Evolutionary conservation across 2,797 vertebrate species (phyloP).

Genomic region (Chloroceryle amazona): DNA sequence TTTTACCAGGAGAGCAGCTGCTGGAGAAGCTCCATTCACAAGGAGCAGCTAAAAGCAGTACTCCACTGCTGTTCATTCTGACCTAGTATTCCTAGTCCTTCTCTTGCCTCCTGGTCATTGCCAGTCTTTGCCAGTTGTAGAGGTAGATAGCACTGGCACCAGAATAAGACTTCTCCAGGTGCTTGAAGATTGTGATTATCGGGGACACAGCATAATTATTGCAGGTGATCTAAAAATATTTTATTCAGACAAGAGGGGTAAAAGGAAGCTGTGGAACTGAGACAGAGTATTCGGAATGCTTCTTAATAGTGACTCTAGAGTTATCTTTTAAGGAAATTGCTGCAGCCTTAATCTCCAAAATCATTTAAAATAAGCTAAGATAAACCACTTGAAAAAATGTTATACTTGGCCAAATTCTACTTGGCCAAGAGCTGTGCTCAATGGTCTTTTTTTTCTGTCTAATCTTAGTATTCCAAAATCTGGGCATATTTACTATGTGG

Average conservation of each 20-base stretch:
- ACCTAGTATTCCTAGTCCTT: not conserved
- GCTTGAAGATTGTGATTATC: not conserved
- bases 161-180: not conserved
- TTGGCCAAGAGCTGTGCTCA: not conserved
- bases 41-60: slow-evolving; percentile 29
- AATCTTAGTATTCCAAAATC: not conserved
- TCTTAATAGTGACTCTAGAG: not conserved
- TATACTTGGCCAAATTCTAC: not conserved
- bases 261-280: not conserved
- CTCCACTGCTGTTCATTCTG: not conserved
- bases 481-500: not conserved
- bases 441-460: not conserved
- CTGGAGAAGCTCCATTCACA: slow-evolving; percentile 56
- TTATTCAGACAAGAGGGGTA: not conserved
- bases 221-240: not conserved
- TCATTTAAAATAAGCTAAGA: slow-evolving; percentile 15
- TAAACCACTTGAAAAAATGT: slow-evolving; percentile 33
- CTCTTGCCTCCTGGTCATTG: not conserved
- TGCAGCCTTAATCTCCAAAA: not conserved
- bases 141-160: not conserved
- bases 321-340: not conserved
- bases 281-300: not conserved
- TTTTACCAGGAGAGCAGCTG: slow-evolving; percentile 72
- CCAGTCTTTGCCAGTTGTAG: not conserved
- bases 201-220: not conserved